Percentiles rank a stretch among this genome's conserved stretches.
Conservation (phyloP, 92 coral and sea anemone species). For the Umimayanthus kanabou region DNA sequence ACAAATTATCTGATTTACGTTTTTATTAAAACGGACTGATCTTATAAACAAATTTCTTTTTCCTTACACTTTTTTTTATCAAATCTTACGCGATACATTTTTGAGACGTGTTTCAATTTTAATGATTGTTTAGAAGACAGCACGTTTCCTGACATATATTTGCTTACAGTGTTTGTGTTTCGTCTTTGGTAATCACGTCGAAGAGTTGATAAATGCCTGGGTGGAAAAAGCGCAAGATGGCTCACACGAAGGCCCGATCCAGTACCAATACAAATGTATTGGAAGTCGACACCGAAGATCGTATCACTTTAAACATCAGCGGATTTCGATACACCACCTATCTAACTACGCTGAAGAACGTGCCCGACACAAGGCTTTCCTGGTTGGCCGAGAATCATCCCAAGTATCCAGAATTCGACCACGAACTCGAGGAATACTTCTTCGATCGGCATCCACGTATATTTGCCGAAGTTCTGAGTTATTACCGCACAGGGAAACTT, state of each 20-base stretch:
- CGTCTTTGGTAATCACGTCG: not conserved
- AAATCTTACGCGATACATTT: conserved; percentile 29
- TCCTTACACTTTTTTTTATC: not conserved
- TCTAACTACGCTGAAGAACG: conserved; percentile 71
- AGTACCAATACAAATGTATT: conserved; percentile 41
- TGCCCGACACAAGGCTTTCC: conserved; percentile 93
- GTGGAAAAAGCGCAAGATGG: conserved; percentile 29
- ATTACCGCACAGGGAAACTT: conserved; percentile 92
- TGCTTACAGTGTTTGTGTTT: conserved; percentile 21
- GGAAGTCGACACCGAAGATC: conserved; percentile 67
- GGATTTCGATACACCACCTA: conserved; percentile 91
- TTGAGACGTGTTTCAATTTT: conserved; percentile 1
- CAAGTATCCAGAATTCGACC: conserved; percentile 84
- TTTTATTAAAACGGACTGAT: not conserved
- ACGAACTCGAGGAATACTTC: conserved; percentile 83
- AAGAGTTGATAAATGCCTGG: conserved; percentile 31
- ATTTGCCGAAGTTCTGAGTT: conserved; percentile 90
- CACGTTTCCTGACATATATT: conserved; percentile 17
- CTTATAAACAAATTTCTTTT: conserved; percentile 12
- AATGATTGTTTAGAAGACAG: not conserved
- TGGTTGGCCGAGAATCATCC: conserved; percentile 98
- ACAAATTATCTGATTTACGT: not conserved
- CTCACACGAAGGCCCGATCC: not conserved
- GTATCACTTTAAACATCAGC: conserved; percentile 85
- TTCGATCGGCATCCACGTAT: conserved; percentile 94